These are phyloP conservation scores for Balearica regulorum DNA, from an alignment of 2,797 vertebrate species.

Conservation along the genomic window DNA sequence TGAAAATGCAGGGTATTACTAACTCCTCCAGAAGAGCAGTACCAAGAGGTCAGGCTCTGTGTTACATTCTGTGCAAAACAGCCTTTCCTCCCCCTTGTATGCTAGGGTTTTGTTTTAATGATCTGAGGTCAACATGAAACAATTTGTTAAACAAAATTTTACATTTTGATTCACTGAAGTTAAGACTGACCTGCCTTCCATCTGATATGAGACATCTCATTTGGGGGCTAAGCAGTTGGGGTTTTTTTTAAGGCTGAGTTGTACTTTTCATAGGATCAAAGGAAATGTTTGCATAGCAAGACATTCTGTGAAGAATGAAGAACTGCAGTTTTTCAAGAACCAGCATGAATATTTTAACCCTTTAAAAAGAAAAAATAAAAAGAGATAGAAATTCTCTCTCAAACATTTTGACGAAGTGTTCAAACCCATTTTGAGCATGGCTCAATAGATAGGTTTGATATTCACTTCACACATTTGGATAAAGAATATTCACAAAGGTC, in stretches of 20 bases:
- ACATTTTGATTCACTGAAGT: too few species aligned
- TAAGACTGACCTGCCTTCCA: not conserved
- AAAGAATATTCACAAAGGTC: not conserved
- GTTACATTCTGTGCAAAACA: not conserved
- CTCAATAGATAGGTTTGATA: not conserved
- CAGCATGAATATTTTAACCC: not conserved
- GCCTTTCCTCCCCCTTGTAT: not conserved
- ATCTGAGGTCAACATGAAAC: not conserved
- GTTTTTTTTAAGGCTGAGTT: not conserved
- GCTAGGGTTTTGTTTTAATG: not conserved
- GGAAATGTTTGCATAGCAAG: not conserved
- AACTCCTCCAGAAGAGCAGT: not conserved
- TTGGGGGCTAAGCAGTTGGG: not conserved
- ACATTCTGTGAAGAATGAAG: not conserved
- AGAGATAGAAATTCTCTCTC: not conserved
- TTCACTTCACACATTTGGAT: not conserved
- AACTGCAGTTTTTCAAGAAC: not conserved
- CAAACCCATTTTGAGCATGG: not conserved
- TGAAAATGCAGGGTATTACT: not conserved
- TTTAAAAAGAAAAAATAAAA: not conserved
- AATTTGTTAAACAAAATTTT: not conserved
- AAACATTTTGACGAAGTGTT: not conserved
- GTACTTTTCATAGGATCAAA: not conserved
- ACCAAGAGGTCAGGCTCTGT: not conserved
- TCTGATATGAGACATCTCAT: not conserved